phyloP scores from a whole-genome alignment of 2,888 invertebrate species.

The Erebia aethiops region DNA sequence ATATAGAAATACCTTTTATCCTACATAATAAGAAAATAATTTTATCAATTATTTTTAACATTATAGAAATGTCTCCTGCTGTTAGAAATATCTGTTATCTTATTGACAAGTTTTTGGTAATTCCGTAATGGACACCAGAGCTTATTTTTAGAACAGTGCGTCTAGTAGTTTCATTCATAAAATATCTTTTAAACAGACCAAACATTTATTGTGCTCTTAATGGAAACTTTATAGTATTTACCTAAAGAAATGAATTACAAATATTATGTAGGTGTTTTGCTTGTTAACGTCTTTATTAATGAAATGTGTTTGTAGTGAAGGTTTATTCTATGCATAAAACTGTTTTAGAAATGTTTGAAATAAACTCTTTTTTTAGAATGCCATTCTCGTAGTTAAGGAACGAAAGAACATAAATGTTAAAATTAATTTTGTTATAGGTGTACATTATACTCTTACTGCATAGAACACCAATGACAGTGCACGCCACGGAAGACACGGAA shows the following conservation, averaged over 20 bases:
- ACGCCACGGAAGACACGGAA: conserved; percentile 44
- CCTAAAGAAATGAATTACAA: conserved; percentile 55
- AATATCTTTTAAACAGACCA: conserved; percentile 57
- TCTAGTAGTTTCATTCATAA: conserved; percentile 62
- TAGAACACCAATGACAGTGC: conserved; percentile 44
- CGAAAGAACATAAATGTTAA: conserved; percentile 1
- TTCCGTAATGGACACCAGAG: conserved; percentile 64
- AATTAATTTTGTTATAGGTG: conserved; percentile 55
- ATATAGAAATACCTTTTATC: background rate
- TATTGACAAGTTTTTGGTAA: conserved; percentile 69
- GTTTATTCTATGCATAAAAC: no score
- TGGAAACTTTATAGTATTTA: conserved; percentile 40
- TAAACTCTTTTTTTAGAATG: background rate
- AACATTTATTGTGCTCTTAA: conserved; percentile 58
- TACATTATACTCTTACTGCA: conserved; percentile 55
- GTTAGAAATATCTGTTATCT: conserved; percentile 56
- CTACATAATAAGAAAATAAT: background rate
- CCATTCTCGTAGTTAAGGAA: background rate
- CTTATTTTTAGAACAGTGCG: conserved; percentile 64
- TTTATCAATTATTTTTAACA: background rate
- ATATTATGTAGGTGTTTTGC: conserved; percentile 58
- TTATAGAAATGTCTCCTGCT: conserved; percentile 14
- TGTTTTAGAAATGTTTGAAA: background rate
- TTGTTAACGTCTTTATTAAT: conserved; percentile 1
- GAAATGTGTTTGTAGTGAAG: background rate